Base-by-base conservation (phyloP, 2,888 invertebrate species). In the Tipula helvola region DNA sequence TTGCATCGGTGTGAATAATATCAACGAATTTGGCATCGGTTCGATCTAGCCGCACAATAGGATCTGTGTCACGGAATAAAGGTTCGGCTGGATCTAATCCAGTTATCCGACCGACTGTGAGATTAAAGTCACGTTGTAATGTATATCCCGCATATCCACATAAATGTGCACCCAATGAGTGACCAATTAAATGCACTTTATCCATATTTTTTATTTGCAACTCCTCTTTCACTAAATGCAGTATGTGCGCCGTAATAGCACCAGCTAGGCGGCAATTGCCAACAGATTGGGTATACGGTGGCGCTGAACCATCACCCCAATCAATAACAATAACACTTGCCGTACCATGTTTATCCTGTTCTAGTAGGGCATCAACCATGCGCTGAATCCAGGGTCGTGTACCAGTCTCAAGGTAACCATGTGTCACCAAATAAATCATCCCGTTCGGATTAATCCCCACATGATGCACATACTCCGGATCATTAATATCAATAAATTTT, bases 71-170 rank as follows among this genome's bases (percentile, higher is more conserved):
- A 87, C 95, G 95, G 92, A 98, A 98, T 90, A 97, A 95, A 0
- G 98, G 98, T 88, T 97, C 97, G 0, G 98, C 98, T 0, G 98
- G 98, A 92, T 98, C 98, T 89, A 98, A 90, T 0, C 97, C 97
- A 0, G 96, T 95, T 86, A 98, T 97, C 86, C 97, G 93, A 5
- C 95, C 97, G 8, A 97, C 89, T 88, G 93, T 95, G 41, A 96
- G 90, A 84, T 94, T 93, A 89, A 95, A 96, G 89, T 93, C 93
- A 90, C 92, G 93, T 91, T 95, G 94, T 88, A 97, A 90, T 36
- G 94, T 93, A 88, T 95, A 94, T 0, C 97, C 97, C n/a, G 96
- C 93, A 90, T 97, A 97, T 1, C 97, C 97, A 13, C 94, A 95
- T 42, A 97, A 92, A 91, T 98, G 97, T 0, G 97, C 95, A 0